These are phyloP conservation scores for Xanthostigma xanthostigma DNA, from an alignment of 2,888 invertebrate genomes.

Conservation along the genomic window DNA sequence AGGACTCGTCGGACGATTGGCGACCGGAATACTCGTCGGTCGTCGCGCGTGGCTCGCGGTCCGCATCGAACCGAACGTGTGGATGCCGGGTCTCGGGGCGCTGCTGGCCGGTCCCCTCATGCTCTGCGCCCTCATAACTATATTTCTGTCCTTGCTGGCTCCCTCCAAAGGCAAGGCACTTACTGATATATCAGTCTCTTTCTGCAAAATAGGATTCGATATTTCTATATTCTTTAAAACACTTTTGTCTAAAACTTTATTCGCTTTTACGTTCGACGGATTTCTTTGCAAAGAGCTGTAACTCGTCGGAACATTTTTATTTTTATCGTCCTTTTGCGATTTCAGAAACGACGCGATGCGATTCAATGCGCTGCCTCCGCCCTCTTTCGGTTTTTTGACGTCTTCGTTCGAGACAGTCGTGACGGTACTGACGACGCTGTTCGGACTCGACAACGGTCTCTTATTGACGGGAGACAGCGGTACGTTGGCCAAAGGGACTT, in stretches of 20 bases:
- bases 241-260: conserved; percentile 53
- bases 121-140: conserved; percentile 65
- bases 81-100: conserved; percentile 44
- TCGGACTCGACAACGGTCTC: conserved; percentile 34
- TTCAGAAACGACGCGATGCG: conserved; percentile 63
- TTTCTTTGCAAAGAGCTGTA: conserved; percentile 42
- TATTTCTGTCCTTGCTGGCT: conserved; percentile 36
- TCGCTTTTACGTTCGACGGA: conserved; percentile 40
- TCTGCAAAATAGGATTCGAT: conserved; percentile 67
- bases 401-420: conserved; percentile 29
- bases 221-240: conserved; percentile 62
- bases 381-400: conserved; percentile 38
- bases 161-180: conserved; percentile 44
- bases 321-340: conserved; percentile 36
- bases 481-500: conserved; percentile 23
- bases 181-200: conserved; percentile 43
- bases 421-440: conserved; percentile 22
- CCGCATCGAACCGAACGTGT: conserved; percentile 73
- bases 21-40: conserved; percentile 56
- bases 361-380: conserved; percentile 43
- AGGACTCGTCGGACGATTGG: conserved; percentile 55
- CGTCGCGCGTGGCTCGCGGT: conserved; percentile 48
- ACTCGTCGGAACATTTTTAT: conserved; percentile 35
- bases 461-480: conserved; percentile 25
- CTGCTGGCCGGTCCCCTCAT: conserved; percentile 47